Conservation (phyloP, 2,797 vertebrate species). For the Sus cebifrons region DNA sequence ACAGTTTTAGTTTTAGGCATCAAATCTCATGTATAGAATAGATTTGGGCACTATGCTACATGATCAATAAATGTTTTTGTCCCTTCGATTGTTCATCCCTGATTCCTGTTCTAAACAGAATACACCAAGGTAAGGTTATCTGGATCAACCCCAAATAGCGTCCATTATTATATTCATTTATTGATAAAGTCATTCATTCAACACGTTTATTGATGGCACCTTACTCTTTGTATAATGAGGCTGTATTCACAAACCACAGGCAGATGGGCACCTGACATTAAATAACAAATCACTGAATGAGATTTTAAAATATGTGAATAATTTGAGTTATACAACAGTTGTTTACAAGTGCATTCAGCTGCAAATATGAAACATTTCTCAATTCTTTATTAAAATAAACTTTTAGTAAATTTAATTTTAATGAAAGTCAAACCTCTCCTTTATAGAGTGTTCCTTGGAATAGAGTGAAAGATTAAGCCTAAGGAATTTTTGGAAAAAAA, state of each 20-base stretch:
- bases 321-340: neutral
- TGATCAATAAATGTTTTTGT: neutral
- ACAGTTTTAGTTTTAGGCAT: neutral
- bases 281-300: neutral
- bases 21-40: neutral
- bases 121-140: neutral
- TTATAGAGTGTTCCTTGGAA: neutral
- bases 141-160: neutral
- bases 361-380: neutral
- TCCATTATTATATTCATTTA: neutral
- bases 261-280: neutral
- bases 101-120: neutral
- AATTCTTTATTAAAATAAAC: neutral
- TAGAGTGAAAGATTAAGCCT: neutral
- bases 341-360: neutral
- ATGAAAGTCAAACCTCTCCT: neutral
- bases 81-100: neutral
- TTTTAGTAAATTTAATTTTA: slow-evolving; percentile 3
- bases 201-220: neutral
- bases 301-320: neutral
- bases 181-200: neutral
- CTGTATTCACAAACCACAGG: neutral
- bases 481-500: neutral
- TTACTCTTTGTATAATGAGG: neutral
- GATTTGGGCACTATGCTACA: neutral